Conservation (phyloP, 92 coral and sea anemone genomes). For the Zoanthus sociatus region DNA sequence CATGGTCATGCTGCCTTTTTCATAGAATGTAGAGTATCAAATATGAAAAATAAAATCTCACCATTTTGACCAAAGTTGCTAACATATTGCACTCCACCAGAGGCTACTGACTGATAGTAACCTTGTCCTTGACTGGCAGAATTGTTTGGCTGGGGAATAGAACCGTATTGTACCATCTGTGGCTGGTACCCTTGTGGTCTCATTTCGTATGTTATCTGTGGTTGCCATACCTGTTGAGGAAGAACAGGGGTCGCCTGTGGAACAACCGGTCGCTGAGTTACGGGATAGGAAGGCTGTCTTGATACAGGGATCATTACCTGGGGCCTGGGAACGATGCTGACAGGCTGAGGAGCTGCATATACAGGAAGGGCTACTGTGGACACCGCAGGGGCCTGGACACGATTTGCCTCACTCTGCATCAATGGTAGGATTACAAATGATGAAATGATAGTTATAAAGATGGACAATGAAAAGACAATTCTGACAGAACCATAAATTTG, state of each 20-base stretch:
- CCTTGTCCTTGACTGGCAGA: slow-evolving; percentile 68
- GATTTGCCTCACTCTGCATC: slow-evolving; percentile 56
- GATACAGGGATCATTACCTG: slow-evolving; percentile 84
- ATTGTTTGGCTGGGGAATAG: slow-evolving; percentile 72
- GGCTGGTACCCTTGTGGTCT: slow-evolving; percentile 86
- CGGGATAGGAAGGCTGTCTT: slow-evolving; percentile 80
- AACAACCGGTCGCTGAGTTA: slow-evolving; percentile 73
- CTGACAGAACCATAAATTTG: not conserved
- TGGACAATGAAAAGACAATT: not conserved
- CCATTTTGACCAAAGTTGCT: slow-evolving; percentile 58
- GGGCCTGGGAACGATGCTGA: slow-evolving; percentile 84
- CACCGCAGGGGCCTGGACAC: slow-evolving; percentile 74
- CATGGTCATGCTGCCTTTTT: not conserved
- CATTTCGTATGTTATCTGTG: slow-evolving; percentile 77
- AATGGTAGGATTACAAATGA: not conserved
- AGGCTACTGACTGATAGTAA: slow-evolving; percentile 69
- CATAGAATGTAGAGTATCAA: not conserved
- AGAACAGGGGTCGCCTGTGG: slow-evolving; percentile 70
- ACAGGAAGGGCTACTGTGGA: slow-evolving; percentile 85
- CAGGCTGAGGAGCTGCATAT: slow-evolving; percentile 77
- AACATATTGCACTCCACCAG: slow-evolving; percentile 75
- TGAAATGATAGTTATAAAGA: not conserved
- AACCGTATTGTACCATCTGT: slow-evolving; percentile 76
- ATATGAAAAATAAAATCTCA: not conserved
- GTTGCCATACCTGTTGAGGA: slow-evolving; percentile 90